Percentiles rank a stretch among this genome's conserved stretches.
Conservation (phyloP, 2,797 vertebrate species). For the Spinibarbus caldwelli region DNA sequence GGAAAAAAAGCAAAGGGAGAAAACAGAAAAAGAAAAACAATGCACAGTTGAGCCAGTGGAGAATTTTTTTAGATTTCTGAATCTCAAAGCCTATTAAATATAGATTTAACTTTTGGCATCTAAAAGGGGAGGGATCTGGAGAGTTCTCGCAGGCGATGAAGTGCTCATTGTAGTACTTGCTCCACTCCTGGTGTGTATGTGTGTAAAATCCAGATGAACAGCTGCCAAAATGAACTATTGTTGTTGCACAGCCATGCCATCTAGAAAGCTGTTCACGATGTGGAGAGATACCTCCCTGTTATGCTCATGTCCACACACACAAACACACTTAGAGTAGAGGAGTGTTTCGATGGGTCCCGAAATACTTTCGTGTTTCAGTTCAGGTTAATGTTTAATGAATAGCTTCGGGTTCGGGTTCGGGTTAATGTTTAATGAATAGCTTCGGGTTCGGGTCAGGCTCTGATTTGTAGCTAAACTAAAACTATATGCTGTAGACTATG, state of each 20-base stretch:
- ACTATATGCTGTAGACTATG: no score
- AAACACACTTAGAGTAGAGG: conserved; percentile 33
- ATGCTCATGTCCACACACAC: conserved; percentile 21
- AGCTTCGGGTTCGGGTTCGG: no score
- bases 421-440: no score
- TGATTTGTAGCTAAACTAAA: no score
- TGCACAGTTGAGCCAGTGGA: conserved; percentile 46
- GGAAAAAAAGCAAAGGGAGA: conserved; percentile 59
- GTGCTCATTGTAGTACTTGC: conserved; percentile 43
- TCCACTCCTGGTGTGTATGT: background rate
- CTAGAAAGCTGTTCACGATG: conserved; percentile 47
- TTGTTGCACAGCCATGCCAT: conserved; percentile 42
- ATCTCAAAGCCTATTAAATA: conserved; percentile 66
- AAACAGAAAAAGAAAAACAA: conserved; percentile 58
- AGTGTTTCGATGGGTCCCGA: no score
- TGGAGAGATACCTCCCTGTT: conserved; percentile 25
- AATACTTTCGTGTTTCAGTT: conserved; percentile 56
- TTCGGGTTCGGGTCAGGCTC: no score
- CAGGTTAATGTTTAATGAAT: no score
- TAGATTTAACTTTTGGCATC: conserved; percentile 61
- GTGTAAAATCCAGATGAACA: conserved; percentile 26
- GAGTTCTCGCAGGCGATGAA: conserved; percentile 40
- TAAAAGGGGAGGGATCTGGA: conserved; percentile 42
- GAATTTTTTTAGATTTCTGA: conserved; percentile 58
- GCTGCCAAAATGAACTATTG: conserved; percentile 37